Percentiles rank a stretch among this genome's conserved stretches.
Conservation (phyloP, 2,888 invertebrate genomes). For the Cataglyphis cursor region DNA sequence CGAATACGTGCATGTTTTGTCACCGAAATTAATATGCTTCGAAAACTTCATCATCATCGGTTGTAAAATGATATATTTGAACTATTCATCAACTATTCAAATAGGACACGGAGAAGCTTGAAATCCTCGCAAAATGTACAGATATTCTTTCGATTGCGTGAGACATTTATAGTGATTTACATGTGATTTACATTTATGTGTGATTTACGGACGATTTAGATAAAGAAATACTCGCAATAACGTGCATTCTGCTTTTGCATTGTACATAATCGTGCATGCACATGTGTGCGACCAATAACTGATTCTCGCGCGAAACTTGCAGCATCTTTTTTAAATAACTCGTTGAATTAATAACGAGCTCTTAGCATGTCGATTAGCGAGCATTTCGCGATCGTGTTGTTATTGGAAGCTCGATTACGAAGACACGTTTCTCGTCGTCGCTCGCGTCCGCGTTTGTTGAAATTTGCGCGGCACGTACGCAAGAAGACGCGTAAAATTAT, state of each 20-base stretch:
- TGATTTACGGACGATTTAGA: conserved; percentile 3
- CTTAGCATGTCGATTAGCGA: neutral
- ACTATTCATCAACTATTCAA: neutral
- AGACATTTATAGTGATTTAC: neutral
- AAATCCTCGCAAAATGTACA: no score
- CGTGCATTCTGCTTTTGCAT: conserved; percentile 22
- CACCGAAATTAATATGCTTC: neutral
- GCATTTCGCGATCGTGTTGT: conserved; percentile 2
- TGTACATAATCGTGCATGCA: neutral
- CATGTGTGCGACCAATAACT: conserved; percentile 22
- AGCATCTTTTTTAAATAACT: neutral
- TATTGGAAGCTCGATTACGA: neutral
- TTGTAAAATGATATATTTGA: neutral
- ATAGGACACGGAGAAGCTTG: neutral
- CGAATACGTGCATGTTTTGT: neutral
- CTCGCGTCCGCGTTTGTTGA: conserved; percentile 9
- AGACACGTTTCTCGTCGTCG: conserved; percentile 14
- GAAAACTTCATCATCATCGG: neutral
- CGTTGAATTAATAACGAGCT: neutral
- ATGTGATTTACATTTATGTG: no score
- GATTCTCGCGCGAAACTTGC: neutral
- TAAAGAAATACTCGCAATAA: conserved; percentile 47
- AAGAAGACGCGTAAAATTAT: conserved; percentile 60
- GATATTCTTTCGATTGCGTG: neutral
- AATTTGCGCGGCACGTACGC: neutral